phyloP scores from a whole-genome alignment of 2,113 vertebrate species.

The Rallus limicola region DNA sequence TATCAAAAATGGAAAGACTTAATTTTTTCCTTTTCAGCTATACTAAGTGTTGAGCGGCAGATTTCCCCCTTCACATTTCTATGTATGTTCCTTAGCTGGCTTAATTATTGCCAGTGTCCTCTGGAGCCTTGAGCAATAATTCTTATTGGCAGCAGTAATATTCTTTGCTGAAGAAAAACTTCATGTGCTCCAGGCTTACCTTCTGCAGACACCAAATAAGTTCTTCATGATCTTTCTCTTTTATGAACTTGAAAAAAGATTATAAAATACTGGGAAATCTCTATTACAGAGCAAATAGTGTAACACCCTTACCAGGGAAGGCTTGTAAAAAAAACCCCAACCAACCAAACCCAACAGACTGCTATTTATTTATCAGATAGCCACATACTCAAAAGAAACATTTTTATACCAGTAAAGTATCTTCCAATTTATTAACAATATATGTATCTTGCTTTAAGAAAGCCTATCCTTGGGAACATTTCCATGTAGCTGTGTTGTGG shows the following conservation, averaged over 20 bases:
- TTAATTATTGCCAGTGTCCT: conserved; percentile 10
- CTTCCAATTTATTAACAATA: neutral
- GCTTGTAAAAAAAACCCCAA: neutral
- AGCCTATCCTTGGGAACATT: neutral
- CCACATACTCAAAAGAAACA: neutral
- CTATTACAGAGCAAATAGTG: neutral
- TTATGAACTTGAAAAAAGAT: neutral
- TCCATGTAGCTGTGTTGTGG: accelerated
- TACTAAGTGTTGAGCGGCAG: neutral
- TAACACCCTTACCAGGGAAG: neutral
- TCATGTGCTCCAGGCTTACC: neutral
- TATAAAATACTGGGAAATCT: neutral
- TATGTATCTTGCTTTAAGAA: neutral
- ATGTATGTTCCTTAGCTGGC: neutral
- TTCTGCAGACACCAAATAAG: neutral
- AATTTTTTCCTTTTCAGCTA: neutral
- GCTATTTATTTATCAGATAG: neutral
- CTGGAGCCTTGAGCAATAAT: neutral
- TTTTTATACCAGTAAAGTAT: neutral
- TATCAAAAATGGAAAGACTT: neutral
- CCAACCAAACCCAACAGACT: neutral
- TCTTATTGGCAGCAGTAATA: conserved; percentile 29
- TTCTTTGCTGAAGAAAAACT: neutral
- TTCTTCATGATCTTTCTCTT: neutral
- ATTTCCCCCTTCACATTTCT: neutral